Percentiles rank a stretch among this genome's conserved stretches.
These are phyloP conservation scores for Anthoptus insignis DNA, from an alignment of 2,888 invertebrate species.

Conservation along the genomic window DNA sequence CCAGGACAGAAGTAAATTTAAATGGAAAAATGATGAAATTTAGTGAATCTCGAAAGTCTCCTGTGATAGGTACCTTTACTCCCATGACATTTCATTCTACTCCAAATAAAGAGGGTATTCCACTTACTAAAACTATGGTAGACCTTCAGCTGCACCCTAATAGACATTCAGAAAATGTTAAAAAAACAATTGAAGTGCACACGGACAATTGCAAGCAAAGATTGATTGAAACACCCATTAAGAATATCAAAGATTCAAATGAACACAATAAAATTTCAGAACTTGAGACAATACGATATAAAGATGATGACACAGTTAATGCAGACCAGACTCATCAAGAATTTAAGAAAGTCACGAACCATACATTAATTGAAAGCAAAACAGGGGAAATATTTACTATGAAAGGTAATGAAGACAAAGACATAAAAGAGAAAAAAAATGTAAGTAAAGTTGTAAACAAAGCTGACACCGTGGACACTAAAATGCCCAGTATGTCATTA, in stretches of 20 bases:
- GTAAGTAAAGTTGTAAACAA: slow-evolving; percentile 3
- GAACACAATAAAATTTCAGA: slow-evolving; percentile 19
- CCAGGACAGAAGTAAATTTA: slow-evolving; percentile 67
- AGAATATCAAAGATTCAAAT: slow-evolving; percentile 45
- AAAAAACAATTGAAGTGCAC: slow-evolving; percentile 81
- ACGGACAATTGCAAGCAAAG: slow-evolving; percentile 70
- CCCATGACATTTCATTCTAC: slow-evolving; percentile 81
- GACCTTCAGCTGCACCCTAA: slow-evolving; percentile 77
- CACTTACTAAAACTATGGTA: slow-evolving; percentile 81
- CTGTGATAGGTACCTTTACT: slow-evolving; percentile 73
- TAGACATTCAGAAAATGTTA: slow-evolving; percentile 77
- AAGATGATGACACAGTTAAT: background rate
- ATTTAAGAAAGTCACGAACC: background rate
- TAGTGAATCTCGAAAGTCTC: slow-evolving; percentile 77
- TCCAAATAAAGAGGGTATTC: slow-evolving; percentile 79
- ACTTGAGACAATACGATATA: too few species aligned
- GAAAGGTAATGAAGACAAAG: background rate
- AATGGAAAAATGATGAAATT: slow-evolving; percentile 77
- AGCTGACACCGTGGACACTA: slow-evolving; percentile 17
- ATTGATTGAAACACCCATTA: slow-evolving; percentile 53
- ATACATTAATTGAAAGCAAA: slow-evolving; percentile 1
- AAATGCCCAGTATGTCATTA: slow-evolving; percentile 7
- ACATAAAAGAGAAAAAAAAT: background rate
- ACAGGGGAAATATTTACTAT: background rate
- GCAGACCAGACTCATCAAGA: background rate